These are phyloP conservation scores for Muscidifurax raptorellus DNA, from an alignment of 1,140 invertebrate species.

Conservation along the genomic window DNA sequence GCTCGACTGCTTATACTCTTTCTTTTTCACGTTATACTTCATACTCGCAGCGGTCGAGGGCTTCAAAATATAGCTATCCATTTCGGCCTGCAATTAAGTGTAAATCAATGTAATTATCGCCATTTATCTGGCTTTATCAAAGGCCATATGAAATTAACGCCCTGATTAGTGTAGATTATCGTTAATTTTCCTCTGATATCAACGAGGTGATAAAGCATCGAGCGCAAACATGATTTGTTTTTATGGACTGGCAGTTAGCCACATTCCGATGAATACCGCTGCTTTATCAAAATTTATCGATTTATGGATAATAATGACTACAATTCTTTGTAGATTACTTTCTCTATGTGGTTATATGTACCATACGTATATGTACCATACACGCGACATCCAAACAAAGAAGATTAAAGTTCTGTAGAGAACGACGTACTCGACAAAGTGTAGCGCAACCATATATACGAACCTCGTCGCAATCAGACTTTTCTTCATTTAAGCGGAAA, in stretches of 20 bases:
- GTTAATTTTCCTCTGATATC: slow-evolving; percentile 3
- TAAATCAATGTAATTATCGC: slow-evolving; percentile 48
- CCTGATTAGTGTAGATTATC: background rate
- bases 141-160: slow-evolving; percentile 4
- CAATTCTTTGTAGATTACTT: background rate
- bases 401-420: background rate
- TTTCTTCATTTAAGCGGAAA: slow-evolving; percentile 23
- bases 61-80: slow-evolving; percentile 20
- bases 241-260: too few species aligned
- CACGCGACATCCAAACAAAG: background rate
- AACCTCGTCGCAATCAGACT: background rate
- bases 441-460: too few species aligned
- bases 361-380: background rate
- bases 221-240: background rate
- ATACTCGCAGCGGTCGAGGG: background rate
- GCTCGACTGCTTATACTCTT: slow-evolving; percentile 26
- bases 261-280: background rate
- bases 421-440: background rate
- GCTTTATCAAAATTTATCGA: background rate
- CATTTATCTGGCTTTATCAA: background rate
- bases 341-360: too few species aligned
- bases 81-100: slow-evolving; percentile 1
- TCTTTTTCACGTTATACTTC: slow-evolving; percentile 10
- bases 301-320: too few species aligned
- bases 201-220: background rate